Conservation (phyloP, 1,140 invertebrate species). For the Ips typographus region DNA sequence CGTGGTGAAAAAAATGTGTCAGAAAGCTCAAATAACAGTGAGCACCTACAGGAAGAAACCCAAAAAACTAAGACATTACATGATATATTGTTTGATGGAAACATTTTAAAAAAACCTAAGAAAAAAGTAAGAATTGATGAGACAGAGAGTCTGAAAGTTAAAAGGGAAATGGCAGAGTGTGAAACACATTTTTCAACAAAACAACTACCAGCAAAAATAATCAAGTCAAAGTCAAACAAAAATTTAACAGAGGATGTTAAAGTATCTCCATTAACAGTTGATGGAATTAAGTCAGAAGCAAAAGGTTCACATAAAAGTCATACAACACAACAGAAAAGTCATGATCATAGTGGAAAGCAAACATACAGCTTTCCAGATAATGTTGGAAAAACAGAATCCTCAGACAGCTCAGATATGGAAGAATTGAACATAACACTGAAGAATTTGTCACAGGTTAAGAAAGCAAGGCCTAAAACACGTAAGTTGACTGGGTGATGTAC, state of each 20-base stretch:
- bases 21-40: not conserved
- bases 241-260: constrained; percentile 32
- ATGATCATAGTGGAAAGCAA: too few relatives aligned
- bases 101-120: constrained; percentile 12
- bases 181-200: constrained; percentile 27
- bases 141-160: constrained; percentile 29
- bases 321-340: too few relatives aligned
- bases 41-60: not conserved
- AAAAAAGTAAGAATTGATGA: constrained; percentile 34
- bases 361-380: too few relatives aligned
- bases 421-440: too few relatives aligned
- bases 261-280: constrained; percentile 9
- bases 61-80: not conserved
- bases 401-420: too few relatives aligned
- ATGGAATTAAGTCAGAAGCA: not conserved
- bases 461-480: too few relatives aligned
- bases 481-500: too few relatives aligned
- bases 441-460: too few relatives aligned
- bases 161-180: constrained; percentile 25
- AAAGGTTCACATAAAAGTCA: not conserved
- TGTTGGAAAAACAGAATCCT: too few relatives aligned
- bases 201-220: constrained; percentile 33
- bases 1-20: not conserved
- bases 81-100: too few relatives aligned
- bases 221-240: constrained; percentile 32